Base-by-base conservation (phyloP, 1,140 invertebrate genomes). In the Ceratosolen solmsi region DNA sequence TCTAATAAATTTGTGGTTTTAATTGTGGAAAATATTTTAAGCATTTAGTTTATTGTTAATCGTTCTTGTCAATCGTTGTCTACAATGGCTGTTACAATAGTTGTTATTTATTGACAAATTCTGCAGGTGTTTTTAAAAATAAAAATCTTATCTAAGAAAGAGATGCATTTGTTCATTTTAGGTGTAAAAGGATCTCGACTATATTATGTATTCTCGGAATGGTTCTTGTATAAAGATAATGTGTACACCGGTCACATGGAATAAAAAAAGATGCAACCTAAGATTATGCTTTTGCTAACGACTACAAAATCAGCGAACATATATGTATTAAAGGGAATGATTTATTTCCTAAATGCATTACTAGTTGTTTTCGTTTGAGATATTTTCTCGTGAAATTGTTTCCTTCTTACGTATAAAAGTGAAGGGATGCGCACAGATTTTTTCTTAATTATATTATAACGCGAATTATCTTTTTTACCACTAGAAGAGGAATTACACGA, bases 291-390 rank as follows among this genome's bases (percentile, higher is more conserved):
- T 27, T 51, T 36, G 70, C 56, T 73, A 74, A 72, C 71, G 79
- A 49, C 25, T 51, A 46, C 30, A 68, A 72, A 33, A 72, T 60
- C 49, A 58, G 13, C 17, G 70, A 25, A 58, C 36, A 17, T 46
- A 27, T 58, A 71, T 56, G 60, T 56, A 75, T 75, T 58, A 72
- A 58, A 38, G 46, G 3, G 49, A 75, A 75, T 81, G 71, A 68
- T 81, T 81, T 81, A 81, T 81, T 81, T 81, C 79, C 79, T 58
- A 81, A 75, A 68, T 58, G 63, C 79, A 81, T 81, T 75, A 70
- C 71, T 27, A 25, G 54, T 38, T 46, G 63, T 56, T 65, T 41
- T 65, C 22, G 25, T n/a, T 13, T 36, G 25, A 63, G 38, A 77
- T n/a, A 77, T 49, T 36, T 41, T 79, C 49, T 38, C 33, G 71